Evolutionary conservation across 2,797 vertebrate species (phyloP).

Genomic region (Eptatretus atami): DNA sequence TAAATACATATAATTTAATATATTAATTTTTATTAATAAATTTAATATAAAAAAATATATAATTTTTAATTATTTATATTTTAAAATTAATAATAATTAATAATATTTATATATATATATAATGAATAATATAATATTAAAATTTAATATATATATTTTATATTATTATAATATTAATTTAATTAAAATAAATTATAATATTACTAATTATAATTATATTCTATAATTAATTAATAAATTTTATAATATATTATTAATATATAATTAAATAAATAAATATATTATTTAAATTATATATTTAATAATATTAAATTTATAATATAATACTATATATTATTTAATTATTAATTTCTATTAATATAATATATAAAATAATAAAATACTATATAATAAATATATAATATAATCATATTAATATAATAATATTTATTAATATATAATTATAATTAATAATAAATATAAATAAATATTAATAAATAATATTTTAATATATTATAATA

Average conservation of each 20-base stretch:
- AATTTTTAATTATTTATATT: not conserved
- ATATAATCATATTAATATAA: too few relatives aligned
- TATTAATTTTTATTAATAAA: too few relatives aligned
- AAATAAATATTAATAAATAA: not conserved
- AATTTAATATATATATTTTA: too few relatives aligned
- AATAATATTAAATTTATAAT: not conserved
- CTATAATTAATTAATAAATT: too few relatives aligned
- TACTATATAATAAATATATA: too few relatives aligned
- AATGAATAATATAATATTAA: not conserved
- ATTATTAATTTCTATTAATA: conserved; percentile 2
- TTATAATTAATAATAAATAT: too few relatives aligned
- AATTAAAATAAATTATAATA: not conserved
- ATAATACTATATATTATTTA: not conserved
- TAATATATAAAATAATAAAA: too few relatives aligned
- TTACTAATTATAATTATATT: not conserved
- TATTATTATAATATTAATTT: too few relatives aligned
- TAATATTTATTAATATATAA: too few relatives aligned
- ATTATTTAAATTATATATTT: not conserved
- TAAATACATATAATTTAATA: too few relatives aligned
- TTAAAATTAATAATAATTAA: not conserved
- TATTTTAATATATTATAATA: not conserved
- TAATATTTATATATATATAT: not conserved
- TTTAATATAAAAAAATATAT: too few relatives aligned
- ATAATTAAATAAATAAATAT: not conserved
- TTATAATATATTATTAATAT: not conserved